Percentiles rank a stretch among this genome's conserved stretches.
These are phyloP conservation scores for Rhea americana DNA, from an alignment of 2,113 vertebrate species.

Conservation along the genomic window DNA sequence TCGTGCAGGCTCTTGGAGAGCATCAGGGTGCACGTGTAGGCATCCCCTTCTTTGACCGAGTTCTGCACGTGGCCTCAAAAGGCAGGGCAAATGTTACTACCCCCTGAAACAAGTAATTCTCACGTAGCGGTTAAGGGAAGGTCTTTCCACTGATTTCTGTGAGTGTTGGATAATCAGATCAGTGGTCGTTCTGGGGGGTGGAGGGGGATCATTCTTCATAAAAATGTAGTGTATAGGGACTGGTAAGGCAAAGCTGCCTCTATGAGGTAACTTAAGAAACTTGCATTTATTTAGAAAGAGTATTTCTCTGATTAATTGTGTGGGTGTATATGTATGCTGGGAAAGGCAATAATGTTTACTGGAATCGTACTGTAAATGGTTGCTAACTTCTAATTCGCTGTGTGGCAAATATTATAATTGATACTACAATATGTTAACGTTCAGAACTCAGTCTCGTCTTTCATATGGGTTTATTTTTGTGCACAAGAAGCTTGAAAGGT, in stretches of 20 bases:
- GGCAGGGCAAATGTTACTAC: rapidly evolving
- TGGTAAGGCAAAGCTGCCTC: not conserved
- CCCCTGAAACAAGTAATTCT: rapidly evolving
- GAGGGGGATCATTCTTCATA: not conserved
- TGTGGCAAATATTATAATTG: constrained; percentile 31
- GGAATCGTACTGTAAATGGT: constrained; percentile 49
- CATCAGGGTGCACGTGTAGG: rapidly evolving
- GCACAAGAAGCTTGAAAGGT: not conserved
- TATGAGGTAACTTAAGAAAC: not conserved
- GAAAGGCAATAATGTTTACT: constrained; percentile 57
- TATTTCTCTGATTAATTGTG: constrained; percentile 42
- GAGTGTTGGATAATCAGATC: not conserved
- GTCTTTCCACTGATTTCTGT: not conserved
- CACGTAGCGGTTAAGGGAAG: rapidly evolving
- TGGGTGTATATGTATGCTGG: constrained; percentile 39
- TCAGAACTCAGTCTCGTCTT: constrained; percentile 7
- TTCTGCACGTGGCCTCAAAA: not conserved
- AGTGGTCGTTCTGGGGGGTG: not conserved
- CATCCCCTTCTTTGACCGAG: rapidly evolving
- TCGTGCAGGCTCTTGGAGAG: not conserved
- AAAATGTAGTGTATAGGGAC: not conserved
- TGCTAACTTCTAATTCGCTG: constrained; percentile 29
- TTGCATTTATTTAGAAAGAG: not conserved
- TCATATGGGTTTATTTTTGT: constrained; percentile 14
- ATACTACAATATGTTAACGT: constrained; percentile 38